phyloP scores from a whole-genome alignment of 2,113 vertebrate genomes.

The Bubo scandiacus region DNA sequence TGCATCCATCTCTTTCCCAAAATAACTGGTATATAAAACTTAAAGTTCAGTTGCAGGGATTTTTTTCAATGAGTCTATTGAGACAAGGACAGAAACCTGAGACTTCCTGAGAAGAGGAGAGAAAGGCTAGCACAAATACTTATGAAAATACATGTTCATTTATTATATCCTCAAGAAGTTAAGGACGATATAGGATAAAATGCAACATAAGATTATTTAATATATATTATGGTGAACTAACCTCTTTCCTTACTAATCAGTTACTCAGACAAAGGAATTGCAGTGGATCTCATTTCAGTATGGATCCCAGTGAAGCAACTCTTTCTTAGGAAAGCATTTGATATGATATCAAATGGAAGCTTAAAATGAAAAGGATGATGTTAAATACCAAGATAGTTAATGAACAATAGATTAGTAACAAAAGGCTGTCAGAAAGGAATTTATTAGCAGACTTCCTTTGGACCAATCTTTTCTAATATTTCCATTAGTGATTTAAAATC shows the following conservation, averaged over 20 bases:
- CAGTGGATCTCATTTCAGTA: not conserved
- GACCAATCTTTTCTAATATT: not conserved
- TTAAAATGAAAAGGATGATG: not conserved
- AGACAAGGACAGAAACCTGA: not conserved
- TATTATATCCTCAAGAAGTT: not conserved
- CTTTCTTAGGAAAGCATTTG: not conserved
- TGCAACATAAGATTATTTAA: not conserved
- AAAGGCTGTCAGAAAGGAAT: not conserved
- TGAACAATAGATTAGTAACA: not conserved
- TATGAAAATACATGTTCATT: not conserved
- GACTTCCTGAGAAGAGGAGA: not conserved
- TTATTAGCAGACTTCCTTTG: not conserved
- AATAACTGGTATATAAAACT: not conserved
- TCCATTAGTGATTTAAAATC: not conserved
- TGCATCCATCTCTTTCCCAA: not conserved
- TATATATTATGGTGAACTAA: not conserved
- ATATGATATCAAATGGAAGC: not conserved
- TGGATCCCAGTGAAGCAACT: not conserved
- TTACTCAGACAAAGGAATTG: not conserved
- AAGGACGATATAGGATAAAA: not conserved
- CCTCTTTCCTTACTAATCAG: not conserved
- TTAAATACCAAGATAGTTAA: not conserved
- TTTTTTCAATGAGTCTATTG: not conserved
- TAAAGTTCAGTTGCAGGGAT: not conserved
- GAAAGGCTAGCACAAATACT: not conserved